Evolutionary conservation across 2,797 vertebrate species (phyloP).

Genomic region (Poeciliopsis gracilis): DNA sequence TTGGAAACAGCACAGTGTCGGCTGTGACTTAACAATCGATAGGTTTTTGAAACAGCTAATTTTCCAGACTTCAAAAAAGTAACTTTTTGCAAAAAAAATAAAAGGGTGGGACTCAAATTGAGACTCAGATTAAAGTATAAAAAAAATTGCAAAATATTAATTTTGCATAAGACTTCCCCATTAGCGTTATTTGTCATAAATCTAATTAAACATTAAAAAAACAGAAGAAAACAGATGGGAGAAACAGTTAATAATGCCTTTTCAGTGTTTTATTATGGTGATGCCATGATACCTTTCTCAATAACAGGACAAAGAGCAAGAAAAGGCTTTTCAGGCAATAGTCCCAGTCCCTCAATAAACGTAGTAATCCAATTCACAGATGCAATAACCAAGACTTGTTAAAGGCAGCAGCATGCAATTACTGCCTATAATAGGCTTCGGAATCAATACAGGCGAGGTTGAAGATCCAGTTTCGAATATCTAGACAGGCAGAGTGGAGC

Average conservation of each 20-base stretch:
- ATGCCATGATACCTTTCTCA: slow-evolving; percentile 42
- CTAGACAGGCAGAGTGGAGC: slow-evolving; percentile 73
- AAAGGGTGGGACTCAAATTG: too few relatives aligned
- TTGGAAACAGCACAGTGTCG: too few relatives aligned
- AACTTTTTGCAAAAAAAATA: too few relatives aligned
- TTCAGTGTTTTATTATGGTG: slow-evolving; percentile 16
- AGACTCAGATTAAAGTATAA: too few relatives aligned
- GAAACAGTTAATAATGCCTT: slow-evolving; percentile 26
- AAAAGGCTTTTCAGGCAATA: slow-evolving; percentile 75
- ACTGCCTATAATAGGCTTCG: slow-evolving; percentile 73
- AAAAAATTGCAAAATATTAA: too few relatives aligned
- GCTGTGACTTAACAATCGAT: too few relatives aligned
- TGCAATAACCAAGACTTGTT: slow-evolving; percentile 82
- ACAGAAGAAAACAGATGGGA: slow-evolving; percentile 14
- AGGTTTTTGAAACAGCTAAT: too few relatives aligned
- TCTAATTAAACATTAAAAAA: neutral
- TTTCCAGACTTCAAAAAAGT: too few relatives aligned
- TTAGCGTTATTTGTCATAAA: neutral
- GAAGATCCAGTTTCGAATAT: slow-evolving; percentile 78
- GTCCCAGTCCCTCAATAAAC: slow-evolving; percentile 77
- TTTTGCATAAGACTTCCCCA: too few relatives aligned
- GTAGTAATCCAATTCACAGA: slow-evolving; percentile 79
- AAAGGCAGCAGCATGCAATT: slow-evolving; percentile 82
- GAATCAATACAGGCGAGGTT: slow-evolving; percentile 79
- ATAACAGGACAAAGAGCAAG: slow-evolving; percentile 60